Base-by-base conservation (phyloP, 2,113 vertebrate genomes). In the Quiscalus mexicanus region DNA sequence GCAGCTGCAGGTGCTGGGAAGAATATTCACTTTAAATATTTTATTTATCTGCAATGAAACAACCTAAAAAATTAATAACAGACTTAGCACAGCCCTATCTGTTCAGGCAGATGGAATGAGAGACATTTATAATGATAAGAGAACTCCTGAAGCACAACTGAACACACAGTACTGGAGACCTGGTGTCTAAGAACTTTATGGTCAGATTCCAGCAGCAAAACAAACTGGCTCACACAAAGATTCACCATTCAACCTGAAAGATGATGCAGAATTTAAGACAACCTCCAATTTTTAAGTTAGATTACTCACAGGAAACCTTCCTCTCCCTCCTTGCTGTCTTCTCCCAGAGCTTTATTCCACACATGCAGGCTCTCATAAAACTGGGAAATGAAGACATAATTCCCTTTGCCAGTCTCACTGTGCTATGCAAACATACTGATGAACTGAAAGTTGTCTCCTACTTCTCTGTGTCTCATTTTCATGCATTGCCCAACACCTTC, bases 21-120 rank as follows among this genome's bases (percentile, higher is more conserved):
- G 93, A 84, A 84, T 8, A 90, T 20, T 69, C 44, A 87, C 49
- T 91, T 95, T 81, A 86, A 95, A 96, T 92, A 81, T 93, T 95
- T 95, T 78, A 94, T 91, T 87, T 84, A 95, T 88, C 81, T 82
- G 69, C 22, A 89, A 70, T 60, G 60, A 93, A 95, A 84, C 87
- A 95, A 84, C 37, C 42, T 90, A 68, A 93, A 97, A 95, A 77
- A 80, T 84, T 88, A 81, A 93, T 81, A 68, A 19, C 24, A 64
- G 35, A 5, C 62, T 58, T 62, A 71, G n/a, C 44, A 63, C 27
- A 87, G 59, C 18, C 79, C 71, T 86, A 28, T 78, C 68, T 78
- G 52, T 52, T 78, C 44, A 37, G 6, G 62, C 58, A 89, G 60
- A 81, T 59, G 45, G 71, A 91, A 92, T 33, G 50, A 80, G 76